Conservation (phyloP, 35 echinoderm and acorn worm genomes). For the Ophiothrix spiculata region DNA sequence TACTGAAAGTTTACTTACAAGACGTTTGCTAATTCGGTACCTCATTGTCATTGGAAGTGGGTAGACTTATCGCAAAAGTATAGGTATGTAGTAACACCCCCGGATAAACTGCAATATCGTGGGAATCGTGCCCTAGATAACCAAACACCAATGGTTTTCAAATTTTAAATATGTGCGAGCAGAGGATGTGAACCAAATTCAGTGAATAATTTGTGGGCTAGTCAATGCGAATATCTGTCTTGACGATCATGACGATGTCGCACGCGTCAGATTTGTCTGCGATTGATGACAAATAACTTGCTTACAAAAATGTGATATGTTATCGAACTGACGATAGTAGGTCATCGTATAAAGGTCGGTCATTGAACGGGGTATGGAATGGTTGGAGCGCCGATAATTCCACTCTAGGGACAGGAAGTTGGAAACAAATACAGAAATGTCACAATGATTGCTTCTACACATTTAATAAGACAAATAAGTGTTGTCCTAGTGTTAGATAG, state of each 20-base stretch:
- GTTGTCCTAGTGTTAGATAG: too few relatives aligned
- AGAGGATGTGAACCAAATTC: slow-evolving; percentile 9
- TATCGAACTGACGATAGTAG: background rate
- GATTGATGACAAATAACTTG: slow-evolving; percentile 1
- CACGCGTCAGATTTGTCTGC: background rate
- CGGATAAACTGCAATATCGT: background rate
- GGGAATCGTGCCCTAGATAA: background rate
- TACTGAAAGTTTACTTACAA: too few relatives aligned
- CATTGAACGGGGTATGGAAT: background rate
- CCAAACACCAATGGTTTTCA: background rate
- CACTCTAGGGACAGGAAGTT: too few relatives aligned
- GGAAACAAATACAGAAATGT: too few relatives aligned
- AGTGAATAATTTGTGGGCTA: background rate
- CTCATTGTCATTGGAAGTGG: too few relatives aligned
- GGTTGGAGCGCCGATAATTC: too few relatives aligned
- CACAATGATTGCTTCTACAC: too few relatives aligned
- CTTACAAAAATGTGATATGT: background rate
- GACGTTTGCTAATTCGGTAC: too few relatives aligned
- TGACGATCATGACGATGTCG: background rate
- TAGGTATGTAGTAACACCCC: background rate
- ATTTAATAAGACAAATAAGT: too few relatives aligned
- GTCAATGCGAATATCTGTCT: background rate
- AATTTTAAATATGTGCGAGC: slow-evolving; percentile 13
- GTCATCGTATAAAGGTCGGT: background rate
- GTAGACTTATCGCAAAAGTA: too few relatives aligned